Evolutionary conservation across 2,113 vertebrate species (phyloP).

Genomic region (Girardinichthys multiradiatus): DNA sequence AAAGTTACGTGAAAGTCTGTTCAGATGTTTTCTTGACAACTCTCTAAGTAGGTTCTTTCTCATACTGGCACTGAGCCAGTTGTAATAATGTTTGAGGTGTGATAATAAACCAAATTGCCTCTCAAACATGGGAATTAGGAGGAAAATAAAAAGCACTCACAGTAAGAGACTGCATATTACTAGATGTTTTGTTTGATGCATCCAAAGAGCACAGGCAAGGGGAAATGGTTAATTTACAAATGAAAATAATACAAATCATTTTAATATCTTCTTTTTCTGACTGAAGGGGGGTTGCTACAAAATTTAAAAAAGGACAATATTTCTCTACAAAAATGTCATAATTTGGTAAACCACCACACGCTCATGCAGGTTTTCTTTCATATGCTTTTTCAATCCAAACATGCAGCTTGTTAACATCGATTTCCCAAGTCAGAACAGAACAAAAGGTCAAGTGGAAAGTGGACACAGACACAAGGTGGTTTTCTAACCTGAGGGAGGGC

Average conservation of each 20-base stretch:
- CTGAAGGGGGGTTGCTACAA: neutral
- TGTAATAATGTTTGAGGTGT: conserved; percentile 30
- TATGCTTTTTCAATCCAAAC: neutral
- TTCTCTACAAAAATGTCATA: neutral
- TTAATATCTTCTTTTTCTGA: neutral
- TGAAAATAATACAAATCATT: neutral
- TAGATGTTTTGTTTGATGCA: conserved; percentile 8
- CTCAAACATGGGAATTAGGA: conserved; percentile 25
- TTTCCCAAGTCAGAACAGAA: conserved; percentile 15
- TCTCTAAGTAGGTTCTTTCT: conserved; percentile 39
- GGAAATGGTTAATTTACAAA: neutral
- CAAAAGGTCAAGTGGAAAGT: conserved; percentile 10
- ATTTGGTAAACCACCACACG: neutral
- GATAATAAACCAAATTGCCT: conserved; percentile 28
- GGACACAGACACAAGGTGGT: conserved; percentile 20
- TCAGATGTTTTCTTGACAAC: conserved; percentile 4
- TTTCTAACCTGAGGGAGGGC: conserved; percentile 74
- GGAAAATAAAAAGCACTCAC: conserved; percentile 35
- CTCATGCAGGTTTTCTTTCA: neutral
- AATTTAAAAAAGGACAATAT: too few species aligned
- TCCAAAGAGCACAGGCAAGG: neutral
- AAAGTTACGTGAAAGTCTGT: neutral
- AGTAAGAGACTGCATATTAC: conserved; percentile 35
- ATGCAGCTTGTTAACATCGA: conserved; percentile 7
- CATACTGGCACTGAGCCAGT: conserved; percentile 35